These are phyloP conservation scores for Temnothorax longispinosus DNA, from an alignment of 1,140 invertebrate species.

Conservation along the genomic window DNA sequence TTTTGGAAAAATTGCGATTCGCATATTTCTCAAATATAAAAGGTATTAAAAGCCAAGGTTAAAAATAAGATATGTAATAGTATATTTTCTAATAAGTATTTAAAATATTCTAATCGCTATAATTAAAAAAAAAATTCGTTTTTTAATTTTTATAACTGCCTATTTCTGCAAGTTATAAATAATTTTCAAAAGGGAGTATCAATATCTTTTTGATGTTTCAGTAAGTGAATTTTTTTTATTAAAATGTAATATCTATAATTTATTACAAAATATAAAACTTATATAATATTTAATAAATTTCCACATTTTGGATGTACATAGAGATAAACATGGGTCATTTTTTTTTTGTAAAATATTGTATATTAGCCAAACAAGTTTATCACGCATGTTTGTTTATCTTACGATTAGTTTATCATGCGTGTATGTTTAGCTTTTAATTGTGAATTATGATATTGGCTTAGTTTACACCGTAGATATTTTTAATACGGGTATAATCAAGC, in stretches of 20 bases:
- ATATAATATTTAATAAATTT: constrained; percentile 1
- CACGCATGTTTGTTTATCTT: too few species aligned
- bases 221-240: background rate
- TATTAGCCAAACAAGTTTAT: too few species aligned
- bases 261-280: constrained; percentile 45
- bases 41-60: too few species aligned
- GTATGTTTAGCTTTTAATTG: too few species aligned
- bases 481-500: too few species aligned
- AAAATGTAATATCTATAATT: constrained; percentile 13
- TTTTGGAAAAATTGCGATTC: background rate
- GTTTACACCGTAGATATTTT: too few species aligned
- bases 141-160: background rate
- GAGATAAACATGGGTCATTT: background rate
- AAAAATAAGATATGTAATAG: too few species aligned
- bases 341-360: background rate
- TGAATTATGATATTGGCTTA: too few species aligned
- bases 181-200: background rate
- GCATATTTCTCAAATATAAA: background rate
- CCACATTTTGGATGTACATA: background rate
- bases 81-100: too few species aligned
- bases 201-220: background rate
- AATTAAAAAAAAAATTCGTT: background rate
- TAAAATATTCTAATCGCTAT: background rate
- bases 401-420: too few species aligned
- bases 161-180: background rate